phyloP scores from a whole-genome alignment of 2,113 vertebrate species.

The Cairina moschata region DNA sequence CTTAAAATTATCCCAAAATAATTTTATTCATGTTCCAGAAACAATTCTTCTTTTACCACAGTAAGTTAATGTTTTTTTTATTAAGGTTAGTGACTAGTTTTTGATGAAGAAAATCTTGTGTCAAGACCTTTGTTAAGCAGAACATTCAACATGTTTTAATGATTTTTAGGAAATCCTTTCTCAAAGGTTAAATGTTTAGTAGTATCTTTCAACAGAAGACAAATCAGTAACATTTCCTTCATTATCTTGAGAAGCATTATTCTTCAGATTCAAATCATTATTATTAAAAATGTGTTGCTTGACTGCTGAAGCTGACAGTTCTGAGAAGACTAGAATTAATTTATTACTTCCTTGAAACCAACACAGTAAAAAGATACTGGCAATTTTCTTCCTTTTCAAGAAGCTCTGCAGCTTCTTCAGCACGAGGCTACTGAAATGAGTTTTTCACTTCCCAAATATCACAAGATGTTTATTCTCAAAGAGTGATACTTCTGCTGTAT shows the following conservation, averaged over 20 bases:
- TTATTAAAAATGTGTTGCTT: background rate
- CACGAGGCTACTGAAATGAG: background rate
- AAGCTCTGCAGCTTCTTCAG: background rate
- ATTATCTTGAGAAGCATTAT: background rate
- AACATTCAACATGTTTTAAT: background rate
- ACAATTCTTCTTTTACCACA: constrained; percentile 85
- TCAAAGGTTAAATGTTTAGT: background rate
- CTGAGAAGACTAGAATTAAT: background rate
- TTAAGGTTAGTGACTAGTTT: background rate
- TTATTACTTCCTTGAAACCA: background rate
- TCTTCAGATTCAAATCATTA: background rate
- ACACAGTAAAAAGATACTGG: background rate
- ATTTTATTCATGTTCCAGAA: constrained; percentile 82
- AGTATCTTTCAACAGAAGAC: background rate
- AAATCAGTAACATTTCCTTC: background rate
- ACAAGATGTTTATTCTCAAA: background rate
- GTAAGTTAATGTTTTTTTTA: constrained; percentile 80
- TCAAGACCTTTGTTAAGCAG: background rate
- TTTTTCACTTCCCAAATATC: constrained; percentile 29
- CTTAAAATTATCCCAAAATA: constrained; percentile 90
- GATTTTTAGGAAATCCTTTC: background rate
- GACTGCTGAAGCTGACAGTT: background rate
- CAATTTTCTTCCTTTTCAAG: background rate
- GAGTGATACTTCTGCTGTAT: background rate
- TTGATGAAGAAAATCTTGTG: background rate